These are phyloP conservation scores for Sebastes nivosus DNA, from an alignment of 2,797 vertebrate species.

Conservation along the genomic window DNA sequence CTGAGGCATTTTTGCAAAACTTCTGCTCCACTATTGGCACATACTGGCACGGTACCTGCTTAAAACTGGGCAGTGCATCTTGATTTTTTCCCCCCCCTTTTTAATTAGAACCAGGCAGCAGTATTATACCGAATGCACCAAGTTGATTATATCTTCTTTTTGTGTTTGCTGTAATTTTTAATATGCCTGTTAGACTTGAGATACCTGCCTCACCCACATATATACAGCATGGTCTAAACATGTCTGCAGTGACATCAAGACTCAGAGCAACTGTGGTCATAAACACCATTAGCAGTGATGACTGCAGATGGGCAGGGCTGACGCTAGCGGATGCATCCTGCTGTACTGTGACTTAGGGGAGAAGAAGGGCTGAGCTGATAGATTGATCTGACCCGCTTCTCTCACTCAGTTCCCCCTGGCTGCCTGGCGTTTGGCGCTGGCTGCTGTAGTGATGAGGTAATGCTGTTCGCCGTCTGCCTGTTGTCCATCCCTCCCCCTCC, in stretches of 20 bases:
- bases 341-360: slow-evolving; percentile 41
- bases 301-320: slow-evolving; percentile 38
- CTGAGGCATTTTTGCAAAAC: neutral
- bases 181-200: neutral
- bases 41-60: neutral
- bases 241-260: slow-evolving; percentile 16
- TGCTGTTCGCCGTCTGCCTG: slow-evolving; percentile 74
- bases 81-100: neutral
- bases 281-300: slow-evolving; percentile 28
- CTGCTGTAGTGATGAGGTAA: slow-evolving; percentile 82
- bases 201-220: neutral
- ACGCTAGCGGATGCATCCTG: slow-evolving; percentile 46
- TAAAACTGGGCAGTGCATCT: neutral
- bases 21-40: neutral
- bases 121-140: neutral
- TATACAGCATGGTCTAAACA: neutral
- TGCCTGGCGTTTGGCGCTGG: slow-evolving; percentile 64
- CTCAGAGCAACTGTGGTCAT: slow-evolving; percentile 1
- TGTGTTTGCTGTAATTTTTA: neutral
- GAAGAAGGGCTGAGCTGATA: slow-evolving; percentile 51
- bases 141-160: neutral
- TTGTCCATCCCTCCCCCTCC: slow-evolving; percentile 58
- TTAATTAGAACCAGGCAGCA: neutral
- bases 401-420: slow-evolving; percentile 55
- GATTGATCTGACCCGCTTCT: slow-evolving; percentile 73